Evolutionary conservation across 2,113 vertebrate genomes (phyloP).

Genomic region (Cyprinodon variegatus): DNA sequence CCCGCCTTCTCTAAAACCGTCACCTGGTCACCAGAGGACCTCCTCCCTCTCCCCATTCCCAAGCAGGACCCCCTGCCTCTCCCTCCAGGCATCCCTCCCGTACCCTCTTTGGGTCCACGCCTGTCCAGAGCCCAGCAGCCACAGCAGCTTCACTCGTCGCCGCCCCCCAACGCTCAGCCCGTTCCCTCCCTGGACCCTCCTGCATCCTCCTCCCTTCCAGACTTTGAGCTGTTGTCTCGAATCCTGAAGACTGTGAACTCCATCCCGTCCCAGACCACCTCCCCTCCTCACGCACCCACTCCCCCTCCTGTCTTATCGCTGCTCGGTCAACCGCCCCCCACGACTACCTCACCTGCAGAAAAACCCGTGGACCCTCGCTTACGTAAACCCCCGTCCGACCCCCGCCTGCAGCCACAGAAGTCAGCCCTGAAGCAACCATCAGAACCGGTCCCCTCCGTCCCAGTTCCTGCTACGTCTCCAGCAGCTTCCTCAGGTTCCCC

Average conservation of each 20-base stretch:
- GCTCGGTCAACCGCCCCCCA: conserved; percentile 20
- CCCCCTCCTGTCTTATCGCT: conserved; percentile 33
- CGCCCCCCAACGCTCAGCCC: conserved; percentile 37
- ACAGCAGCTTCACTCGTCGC: conserved; percentile 54
- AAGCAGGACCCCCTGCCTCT: conserved; percentile 88
- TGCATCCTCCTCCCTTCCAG: conserved; percentile 79
- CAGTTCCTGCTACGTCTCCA: conserved; percentile 35
- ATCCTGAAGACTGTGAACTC: conserved; percentile 90
- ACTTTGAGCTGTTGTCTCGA: conserved; percentile 90
- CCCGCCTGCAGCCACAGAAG: conserved; percentile 84
- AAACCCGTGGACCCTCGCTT: conserved; percentile 89
- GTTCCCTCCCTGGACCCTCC: conserved; percentile 44
- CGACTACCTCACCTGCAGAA: conserved; percentile 65
- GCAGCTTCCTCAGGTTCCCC: conserved; percentile 63
- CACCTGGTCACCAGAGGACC: conserved; percentile 92
- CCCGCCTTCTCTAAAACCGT: conserved; percentile 86
- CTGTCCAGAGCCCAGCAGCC: conserved; percentile 78
- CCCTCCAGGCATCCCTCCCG: conserved; percentile 84
- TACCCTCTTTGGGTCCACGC: conserved; percentile 81
- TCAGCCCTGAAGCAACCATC: conserved; percentile 68
- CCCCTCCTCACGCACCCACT: conserved; percentile 45
- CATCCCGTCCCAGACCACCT: conserved; percentile 60
- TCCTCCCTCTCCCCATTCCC: conserved; percentile 88
- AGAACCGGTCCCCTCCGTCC: conserved; percentile 29
- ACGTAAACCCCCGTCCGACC: conserved; percentile 83